Conservation (phyloP, 2,797 vertebrate genomes). For the Smutsia temminckii region DNA sequence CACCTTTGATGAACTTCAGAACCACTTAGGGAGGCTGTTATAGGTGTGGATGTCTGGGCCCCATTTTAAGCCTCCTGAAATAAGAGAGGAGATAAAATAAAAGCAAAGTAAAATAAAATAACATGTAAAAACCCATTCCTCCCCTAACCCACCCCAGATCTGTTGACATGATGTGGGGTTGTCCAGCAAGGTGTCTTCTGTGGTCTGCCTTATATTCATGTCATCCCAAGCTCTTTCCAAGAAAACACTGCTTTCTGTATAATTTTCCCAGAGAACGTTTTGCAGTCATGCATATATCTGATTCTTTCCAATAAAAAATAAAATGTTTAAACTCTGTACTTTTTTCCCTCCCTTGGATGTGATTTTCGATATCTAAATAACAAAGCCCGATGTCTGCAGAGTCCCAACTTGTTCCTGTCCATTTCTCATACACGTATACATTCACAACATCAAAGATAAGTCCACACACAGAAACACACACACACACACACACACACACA, state of each 20-base stretch:
- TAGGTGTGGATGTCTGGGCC: background rate
- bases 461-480: background rate
- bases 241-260: background rate
- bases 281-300: background rate
- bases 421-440: background rate
- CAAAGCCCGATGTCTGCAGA: background rate
- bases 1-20: background rate
- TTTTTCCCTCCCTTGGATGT: conserved; percentile 18
- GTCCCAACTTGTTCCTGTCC: background rate
- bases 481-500: background rate
- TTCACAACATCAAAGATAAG: background rate
- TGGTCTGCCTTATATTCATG: background rate
- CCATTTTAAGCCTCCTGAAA: background rate
- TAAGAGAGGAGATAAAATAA: background rate
- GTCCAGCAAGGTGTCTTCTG: background rate
- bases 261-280: background rate
- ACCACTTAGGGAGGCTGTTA: background rate
- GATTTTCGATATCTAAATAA: conserved; percentile 4
- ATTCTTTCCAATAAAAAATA: background rate
- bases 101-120: background rate
- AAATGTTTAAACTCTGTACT: background rate
- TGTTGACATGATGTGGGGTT: background rate
- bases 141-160: background rate
- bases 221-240: background rate
- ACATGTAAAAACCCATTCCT: background rate